Conservation (phyloP, 2,888 invertebrate species). For the Euzetes globulus region DNA sequence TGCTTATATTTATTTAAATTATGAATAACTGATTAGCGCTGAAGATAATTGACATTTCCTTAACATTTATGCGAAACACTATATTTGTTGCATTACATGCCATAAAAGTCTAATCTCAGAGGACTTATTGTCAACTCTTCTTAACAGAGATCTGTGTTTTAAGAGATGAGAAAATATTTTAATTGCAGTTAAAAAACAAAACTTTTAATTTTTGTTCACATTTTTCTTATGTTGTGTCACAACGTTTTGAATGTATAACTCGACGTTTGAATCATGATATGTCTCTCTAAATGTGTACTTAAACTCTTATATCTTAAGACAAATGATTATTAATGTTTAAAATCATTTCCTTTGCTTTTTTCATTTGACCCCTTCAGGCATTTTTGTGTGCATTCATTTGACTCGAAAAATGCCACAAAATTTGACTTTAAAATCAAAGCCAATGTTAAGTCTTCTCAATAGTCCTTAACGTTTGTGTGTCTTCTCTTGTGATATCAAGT, state of each 20-base stretch:
- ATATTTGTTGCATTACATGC: neutral
- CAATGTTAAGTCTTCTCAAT: too few species aligned
- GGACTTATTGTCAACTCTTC: neutral
- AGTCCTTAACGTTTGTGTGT: too few species aligned
- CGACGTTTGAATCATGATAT: neutral
- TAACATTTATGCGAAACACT: neutral
- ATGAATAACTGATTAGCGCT: neutral
- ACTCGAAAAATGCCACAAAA: neutral
- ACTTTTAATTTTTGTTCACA: neutral
- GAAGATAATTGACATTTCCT: slow-evolving; percentile 15
- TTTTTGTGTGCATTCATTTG: neutral
- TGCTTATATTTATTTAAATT: neutral
- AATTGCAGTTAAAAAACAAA: neutral
- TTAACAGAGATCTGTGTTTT: neutral
- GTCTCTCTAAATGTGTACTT: neutral
- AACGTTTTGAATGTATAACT: neutral
- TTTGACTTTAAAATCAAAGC: neutral
- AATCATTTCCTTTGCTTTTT: slow-evolving; percentile 6
- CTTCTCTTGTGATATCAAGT: neutral
- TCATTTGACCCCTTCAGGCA: neutral
- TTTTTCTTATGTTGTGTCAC: slow-evolving; percentile 4
- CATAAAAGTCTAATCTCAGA: neutral
- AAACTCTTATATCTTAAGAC: slow-evolving; percentile 16
- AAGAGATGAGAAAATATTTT: neutral
- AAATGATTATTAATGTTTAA: slow-evolving; percentile 16